These are phyloP conservation scores for Thera britannica DNA, from an alignment of 2,888 invertebrate species.

Conservation along the genomic window DNA sequence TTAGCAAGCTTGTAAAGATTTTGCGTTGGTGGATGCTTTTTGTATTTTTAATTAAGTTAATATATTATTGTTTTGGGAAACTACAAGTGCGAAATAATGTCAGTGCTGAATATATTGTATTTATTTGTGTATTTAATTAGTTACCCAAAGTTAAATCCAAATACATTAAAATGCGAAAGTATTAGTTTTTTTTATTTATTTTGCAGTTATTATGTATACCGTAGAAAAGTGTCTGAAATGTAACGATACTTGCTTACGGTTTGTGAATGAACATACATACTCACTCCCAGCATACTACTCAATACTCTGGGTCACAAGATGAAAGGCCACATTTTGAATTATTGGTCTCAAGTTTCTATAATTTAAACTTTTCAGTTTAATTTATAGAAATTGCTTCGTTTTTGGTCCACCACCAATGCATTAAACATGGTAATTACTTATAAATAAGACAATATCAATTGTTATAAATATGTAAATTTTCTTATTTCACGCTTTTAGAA, in stretches of 20 bases:
- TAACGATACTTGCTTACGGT: slow-evolving; percentile 49
- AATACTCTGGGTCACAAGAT: background rate
- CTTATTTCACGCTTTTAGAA: background rate
- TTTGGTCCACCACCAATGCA: too few relatives aligned
- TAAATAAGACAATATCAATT: background rate
- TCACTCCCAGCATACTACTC: too few relatives aligned
- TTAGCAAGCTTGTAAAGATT: slow-evolving; percentile 71
- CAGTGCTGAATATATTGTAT: slow-evolving; percentile 55
- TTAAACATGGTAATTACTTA: too few relatives aligned
- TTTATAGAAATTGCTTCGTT: background rate
- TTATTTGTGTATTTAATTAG: slow-evolving; percentile 79
- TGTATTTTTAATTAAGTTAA: slow-evolving; percentile 53
- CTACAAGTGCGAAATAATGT: slow-evolving; percentile 49
- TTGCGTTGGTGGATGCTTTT: slow-evolving; percentile 67
- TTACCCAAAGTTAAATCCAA: slow-evolving; percentile 79
- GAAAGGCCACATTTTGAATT: background rate
- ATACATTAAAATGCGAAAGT: slow-evolving; percentile 70
- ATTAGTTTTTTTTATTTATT: slow-evolving; percentile 55
- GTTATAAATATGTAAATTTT: background rate
- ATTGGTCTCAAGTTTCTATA: too few relatives aligned
- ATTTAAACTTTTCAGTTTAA: too few relatives aligned
- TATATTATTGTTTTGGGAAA: slow-evolving; percentile 42
- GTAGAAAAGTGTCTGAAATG: slow-evolving; percentile 55
- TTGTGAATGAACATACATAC: slow-evolving; percentile 54
- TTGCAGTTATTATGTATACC: slow-evolving; percentile 60